Evolutionary conservation across 2,888 invertebrate species (phyloP), one percentile per base, ranked within the genome.

Genomic region (Synanthedon tipuliformis): DNA sequence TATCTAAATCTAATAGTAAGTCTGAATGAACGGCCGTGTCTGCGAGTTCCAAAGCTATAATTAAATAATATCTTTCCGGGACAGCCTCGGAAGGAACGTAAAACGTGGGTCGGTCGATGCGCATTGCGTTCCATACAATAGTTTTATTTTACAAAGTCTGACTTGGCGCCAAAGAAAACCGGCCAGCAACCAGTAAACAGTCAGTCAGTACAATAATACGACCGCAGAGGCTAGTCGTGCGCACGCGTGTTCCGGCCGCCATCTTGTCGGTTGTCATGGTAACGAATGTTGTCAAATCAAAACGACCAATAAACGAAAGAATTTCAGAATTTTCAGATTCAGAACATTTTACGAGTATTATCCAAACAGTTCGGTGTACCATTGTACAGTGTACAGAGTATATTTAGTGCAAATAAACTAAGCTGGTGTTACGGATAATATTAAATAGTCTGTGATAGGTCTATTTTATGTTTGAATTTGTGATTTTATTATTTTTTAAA

Each of bases 181-280:
- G 34, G 34, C 34, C 34, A 34, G 34, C 10, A 7, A 34, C 34
- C 1, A 2, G 1, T 3, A 16, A 3, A n/a, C n/a, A n/a, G n/a
- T n/a, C n/a, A 82, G 77, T 75, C 64, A 65, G 79, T 82, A 82
- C 82, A 23, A 23, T 23, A 23, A 5, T 66, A 61, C 59, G 61
- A 60, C 65, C 69, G 65, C 72, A 57, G 61, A 68, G 66, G 66
- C 61, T 53, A 52, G 55, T 64, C 52, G 71, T 62, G 70, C 78
- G 81, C 81, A 79, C 78, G 82, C 78, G 77, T 63, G 58, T 54
- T 51, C 52, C 51, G 51, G 41, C 62, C 61, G 76, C 75, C 75
- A 75, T 78, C 61, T 75, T 76, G 58, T 48, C 18, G 60, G 78
- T 83, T 76, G 72, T 69, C 65, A 81, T 81, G 74, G 79, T 73